Evolutionary conservation across 2,888 invertebrate genomes (phyloP), one percentile per base, ranked within the genome.

Genomic region (Cryptus viduatorius): DNA sequence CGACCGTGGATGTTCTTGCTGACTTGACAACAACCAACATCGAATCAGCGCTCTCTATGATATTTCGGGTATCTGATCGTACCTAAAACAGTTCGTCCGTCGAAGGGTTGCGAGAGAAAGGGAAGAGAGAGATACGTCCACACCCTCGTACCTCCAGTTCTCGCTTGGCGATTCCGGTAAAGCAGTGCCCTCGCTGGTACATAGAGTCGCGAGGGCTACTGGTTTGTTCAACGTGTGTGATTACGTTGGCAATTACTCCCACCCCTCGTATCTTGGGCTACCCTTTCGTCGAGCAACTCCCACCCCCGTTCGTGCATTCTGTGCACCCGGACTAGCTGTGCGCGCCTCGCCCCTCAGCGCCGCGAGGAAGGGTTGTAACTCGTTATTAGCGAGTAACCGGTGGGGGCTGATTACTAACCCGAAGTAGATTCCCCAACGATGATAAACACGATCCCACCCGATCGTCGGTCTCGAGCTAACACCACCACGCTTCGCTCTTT

Each of bases 241-340:
- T 92, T 92, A 91, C 91, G 92, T 92, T 91, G 90, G 92, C 92
- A 93, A 93, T 92, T 92, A 93, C 92, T 89, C 91, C 90, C 89
- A 89, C 87, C 88, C 64, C 79, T 82, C 73, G 72, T 83, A 82
- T 83, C 72, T 87, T 78, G 72, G 86, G 87, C 87, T 84, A 78
- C 79, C 82, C 81, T 86, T 72, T 82, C 77, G 82, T 79, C 77
- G 71, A 73, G 82, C 76, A 56, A 46, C 37, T 79, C 71, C 42
- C 72, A 42, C 69, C 83, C 83, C 73, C 73, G 56, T 76, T 73
- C 78, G 69, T 82, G 84, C 85, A 86, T 86, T 86, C 87, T 78
- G 77, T 46, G 67, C 68, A 50, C 65, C 65, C 14, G 19, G 67
- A 37, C 59, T 48, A 59, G 59, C 75, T 61, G 71, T 59, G 81